Evolutionary conservation across 2,888 invertebrate genomes (phyloP).

Genomic region (Anaspis maculata): DNA sequence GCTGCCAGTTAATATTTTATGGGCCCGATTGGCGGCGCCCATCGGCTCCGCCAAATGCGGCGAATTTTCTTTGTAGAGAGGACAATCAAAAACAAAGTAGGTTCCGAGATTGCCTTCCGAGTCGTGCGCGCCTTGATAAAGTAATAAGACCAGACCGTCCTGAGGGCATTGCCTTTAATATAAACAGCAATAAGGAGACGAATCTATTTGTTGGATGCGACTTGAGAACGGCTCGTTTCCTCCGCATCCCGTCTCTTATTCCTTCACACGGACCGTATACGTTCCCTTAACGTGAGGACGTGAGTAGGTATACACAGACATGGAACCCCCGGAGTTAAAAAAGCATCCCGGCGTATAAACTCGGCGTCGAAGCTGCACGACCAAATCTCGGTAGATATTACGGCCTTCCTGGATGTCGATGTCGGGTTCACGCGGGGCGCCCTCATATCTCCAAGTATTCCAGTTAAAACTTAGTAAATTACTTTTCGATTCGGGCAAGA

Average conservation of each 20-base stretch:
- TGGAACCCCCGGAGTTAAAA: too few species aligned
- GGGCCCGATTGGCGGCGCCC: too few species aligned
- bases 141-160: constrained; percentile 12
- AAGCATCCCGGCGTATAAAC: too few species aligned
- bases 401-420: too few species aligned
- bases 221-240: too few species aligned
- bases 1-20: too few species aligned
- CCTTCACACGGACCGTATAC: too few species aligned
- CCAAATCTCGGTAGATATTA: too few species aligned
- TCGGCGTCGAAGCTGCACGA: too few species aligned
- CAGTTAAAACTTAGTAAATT: constrained; percentile 12
- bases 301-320: background rate
- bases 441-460: too few species aligned
- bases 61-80: constrained; percentile 3
- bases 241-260: too few species aligned
- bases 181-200: constrained; percentile 16
- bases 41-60: background rate
- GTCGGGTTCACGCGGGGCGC: too few species aligned
- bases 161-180: constrained; percentile 15
- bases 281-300: background rate
- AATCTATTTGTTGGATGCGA: constrained; percentile 11
- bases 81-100: constrained; percentile 12
- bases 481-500: constrained; percentile 10
- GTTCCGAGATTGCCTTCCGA: constrained; percentile 13
- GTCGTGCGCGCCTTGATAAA: constrained; percentile 11